A percentile compares a stretch with the other conserved stretches of the same genome.
Evolutionary conservation across 2,113 vertebrate species (phyloP).

Genomic region (Helogale parvula): DNA sequence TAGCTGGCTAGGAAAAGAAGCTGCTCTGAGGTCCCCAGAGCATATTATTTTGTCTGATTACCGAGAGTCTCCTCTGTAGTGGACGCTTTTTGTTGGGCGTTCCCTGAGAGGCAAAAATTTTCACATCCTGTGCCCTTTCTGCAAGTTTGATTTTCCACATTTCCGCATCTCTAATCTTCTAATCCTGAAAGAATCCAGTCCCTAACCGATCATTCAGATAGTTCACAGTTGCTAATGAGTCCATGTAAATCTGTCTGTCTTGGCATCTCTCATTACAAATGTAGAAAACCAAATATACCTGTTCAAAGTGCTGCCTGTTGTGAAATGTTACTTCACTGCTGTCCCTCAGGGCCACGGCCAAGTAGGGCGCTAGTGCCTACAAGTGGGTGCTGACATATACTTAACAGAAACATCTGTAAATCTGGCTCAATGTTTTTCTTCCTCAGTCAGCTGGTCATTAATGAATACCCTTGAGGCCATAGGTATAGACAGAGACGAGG

Average conservation of each 20-base stretch:
- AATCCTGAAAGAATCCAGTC: neutral
- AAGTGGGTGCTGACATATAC: neutral
- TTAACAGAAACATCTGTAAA: neutral
- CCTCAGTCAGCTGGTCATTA: neutral
- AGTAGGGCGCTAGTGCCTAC: neutral
- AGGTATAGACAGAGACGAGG: neutral
- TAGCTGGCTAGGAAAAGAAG: neutral
- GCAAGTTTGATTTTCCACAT: neutral
- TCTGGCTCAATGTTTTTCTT: neutral
- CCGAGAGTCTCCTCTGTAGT: neutral
- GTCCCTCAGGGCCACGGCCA: neutral
- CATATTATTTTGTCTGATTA: neutral
- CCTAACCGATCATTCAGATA: neutral
- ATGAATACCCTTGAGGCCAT: neutral
- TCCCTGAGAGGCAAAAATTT: neutral
- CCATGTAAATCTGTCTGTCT: neutral
- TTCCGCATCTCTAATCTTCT: neutral
- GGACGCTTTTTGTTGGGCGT: neutral
- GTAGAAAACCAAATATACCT: neutral
- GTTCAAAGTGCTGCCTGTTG: neutral
- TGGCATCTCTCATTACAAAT: neutral
- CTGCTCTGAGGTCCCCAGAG: neutral
- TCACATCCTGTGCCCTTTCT: neutral
- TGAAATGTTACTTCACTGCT: neutral
- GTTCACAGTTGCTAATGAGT: neutral